Base-by-base conservation (phyloP, 2,888 invertebrate genomes). In the Hoplodrina ambigua region DNA sequence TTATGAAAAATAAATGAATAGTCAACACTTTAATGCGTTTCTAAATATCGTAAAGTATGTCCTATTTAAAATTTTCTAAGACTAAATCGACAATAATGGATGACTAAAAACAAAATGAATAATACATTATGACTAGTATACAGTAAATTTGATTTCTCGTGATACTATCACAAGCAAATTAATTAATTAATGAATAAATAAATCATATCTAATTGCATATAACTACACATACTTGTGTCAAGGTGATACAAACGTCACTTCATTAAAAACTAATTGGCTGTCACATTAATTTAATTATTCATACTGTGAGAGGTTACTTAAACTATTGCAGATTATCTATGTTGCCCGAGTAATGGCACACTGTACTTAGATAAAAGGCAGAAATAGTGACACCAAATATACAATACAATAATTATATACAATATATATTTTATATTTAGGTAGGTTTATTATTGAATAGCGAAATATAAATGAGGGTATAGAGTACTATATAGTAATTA, bases 21-120 rank as follows among this genome's bases (percentile, higher is more conserved):
- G 81, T 80, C 77, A 78, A 78, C 77, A 78, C 81, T 75, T 68
- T 66, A 62, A 75, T 75, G 76, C 69, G 65, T 76, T 63, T 76
- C 58, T 66, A 80, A 69, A 55, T 75, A 54, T 64, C 33, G 10
- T 30, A 53, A 41, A 46, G 59, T 65, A 66, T 25, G 11, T 52
- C 30, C 52, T 73, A 76, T 60, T 56, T 64, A 52, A 41, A 50
- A 37, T 59, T 1, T 20, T 60, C 59, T 79, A 76, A 25, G 33
- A 52, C 54, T 65, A 68, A 58, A 56, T 56, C 60, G 44, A 78
- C 19, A 20, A 49, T 33, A 19, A 60, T 50, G 2, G 8, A 54
- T 49, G 11, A 63, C 30, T 19, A 65, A 49, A 56, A 64, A 37
- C 1, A 37, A 53, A 49, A 11, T 11, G 19, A 11, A n/a, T 0